phyloP scores from a whole-genome alignment of 92 coral and sea anemone genomes.

The Nematostella vectensis region DNA sequence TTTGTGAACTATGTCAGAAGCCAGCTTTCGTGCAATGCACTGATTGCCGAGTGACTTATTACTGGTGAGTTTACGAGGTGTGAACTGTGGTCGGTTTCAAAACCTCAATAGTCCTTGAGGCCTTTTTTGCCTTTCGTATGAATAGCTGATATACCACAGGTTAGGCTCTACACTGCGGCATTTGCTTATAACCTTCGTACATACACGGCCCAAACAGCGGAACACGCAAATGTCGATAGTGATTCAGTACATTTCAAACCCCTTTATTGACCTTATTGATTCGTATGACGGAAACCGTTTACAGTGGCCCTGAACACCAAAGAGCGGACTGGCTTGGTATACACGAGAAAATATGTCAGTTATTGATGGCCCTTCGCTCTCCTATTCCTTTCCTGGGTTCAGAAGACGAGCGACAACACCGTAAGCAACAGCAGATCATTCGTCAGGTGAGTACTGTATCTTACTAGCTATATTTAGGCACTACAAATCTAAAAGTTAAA shows the following conservation, averaged over 20 bases:
- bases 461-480: no score
- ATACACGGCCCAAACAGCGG: no score
- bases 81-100: conserved; percentile 1
- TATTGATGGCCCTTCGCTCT: conserved; percentile 79
- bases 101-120: no score
- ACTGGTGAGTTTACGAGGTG: conserved; percentile 92
- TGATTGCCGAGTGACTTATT: conserved; percentile 89
- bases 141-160: no score
- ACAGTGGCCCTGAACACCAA: conserved; percentile 87
- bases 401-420: conserved; percentile 92
- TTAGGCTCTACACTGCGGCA: no score
- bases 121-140: no score
- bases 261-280: no score
- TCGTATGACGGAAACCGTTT: no score
- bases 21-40: conserved; percentile 97
- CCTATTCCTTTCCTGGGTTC: conserved; percentile 93
- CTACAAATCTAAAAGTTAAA: no score
- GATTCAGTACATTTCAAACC: no score
- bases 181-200: no score
- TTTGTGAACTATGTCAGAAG: conserved; percentile 92
- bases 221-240: no score
- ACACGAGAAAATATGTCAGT: conserved; percentile 92
- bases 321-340: conserved; percentile 99
- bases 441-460: conserved; percentile 56
- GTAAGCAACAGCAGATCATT: conserved; percentile 69